Evolutionary conservation across 1,140 invertebrate genomes (phyloP).

Genomic region (Cotesia chilonis): DNA sequence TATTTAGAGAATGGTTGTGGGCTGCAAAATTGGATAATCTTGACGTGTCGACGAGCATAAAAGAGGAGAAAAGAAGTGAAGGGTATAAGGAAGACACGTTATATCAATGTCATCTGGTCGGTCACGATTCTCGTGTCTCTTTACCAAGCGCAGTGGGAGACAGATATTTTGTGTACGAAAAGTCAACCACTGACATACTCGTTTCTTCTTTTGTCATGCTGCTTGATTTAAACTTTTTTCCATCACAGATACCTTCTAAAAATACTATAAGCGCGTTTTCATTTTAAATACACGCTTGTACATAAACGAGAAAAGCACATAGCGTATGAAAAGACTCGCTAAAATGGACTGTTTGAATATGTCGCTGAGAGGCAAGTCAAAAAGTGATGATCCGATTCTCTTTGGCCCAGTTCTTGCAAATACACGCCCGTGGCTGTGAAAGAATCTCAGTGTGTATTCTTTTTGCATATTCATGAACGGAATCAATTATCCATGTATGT

Average conservation of each 20-base stretch:
- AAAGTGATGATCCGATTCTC: constrained; percentile 10
- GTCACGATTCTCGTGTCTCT: constrained; percentile 36
- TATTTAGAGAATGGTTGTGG: constrained; percentile 17
- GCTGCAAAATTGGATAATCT: constrained; percentile 30
- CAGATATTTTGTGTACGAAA: constrained; percentile 17
- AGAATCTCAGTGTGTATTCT: too few species aligned
- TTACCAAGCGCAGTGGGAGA: constrained; percentile 37
- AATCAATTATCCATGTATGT: too few species aligned
- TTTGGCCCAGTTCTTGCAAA: not conserved
- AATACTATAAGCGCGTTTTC: constrained; percentile 9
- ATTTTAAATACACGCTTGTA: not conserved
- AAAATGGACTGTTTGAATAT: constrained; percentile 15
- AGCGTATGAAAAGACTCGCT: not conserved
- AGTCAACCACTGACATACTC: constrained; percentile 9
- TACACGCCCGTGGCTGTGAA: not conserved
- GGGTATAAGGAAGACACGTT: constrained; percentile 31
- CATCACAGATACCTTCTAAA: constrained; percentile 16
- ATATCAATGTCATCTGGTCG: constrained; percentile 43
- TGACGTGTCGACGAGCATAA: constrained; percentile 20
- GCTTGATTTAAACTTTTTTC: constrained; percentile 9
- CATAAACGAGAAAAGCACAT: constrained; percentile 4
- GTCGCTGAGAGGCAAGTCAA: constrained; percentile 2
- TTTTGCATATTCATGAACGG: too few species aligned
- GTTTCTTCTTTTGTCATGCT: constrained; percentile 51
- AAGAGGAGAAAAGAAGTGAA: constrained; percentile 2